Evolutionary conservation across 2,113 vertebrate species (phyloP).

Genomic region (Dasyurus viverrinus): DNA sequence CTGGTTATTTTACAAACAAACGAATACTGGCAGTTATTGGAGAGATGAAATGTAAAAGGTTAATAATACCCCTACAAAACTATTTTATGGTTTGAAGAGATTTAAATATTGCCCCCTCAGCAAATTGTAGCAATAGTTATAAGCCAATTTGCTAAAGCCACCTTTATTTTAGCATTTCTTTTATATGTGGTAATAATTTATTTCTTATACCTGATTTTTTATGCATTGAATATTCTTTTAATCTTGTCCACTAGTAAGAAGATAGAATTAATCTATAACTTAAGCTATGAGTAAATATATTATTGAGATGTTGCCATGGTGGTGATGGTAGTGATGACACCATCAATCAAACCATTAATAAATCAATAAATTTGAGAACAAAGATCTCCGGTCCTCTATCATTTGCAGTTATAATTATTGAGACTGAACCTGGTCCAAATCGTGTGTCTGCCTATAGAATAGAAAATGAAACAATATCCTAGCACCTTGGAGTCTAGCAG

Average conservation of each 20-base stretch:
- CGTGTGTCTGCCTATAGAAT: neutral
- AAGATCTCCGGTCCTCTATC: neutral
- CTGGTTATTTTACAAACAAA: neutral
- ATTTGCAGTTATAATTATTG: neutral
- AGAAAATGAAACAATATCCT: neutral
- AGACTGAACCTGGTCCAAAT: neutral
- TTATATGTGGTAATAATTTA: neutral
- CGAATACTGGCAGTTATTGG: neutral
- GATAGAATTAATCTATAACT: neutral
- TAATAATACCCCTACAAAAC: neutral
- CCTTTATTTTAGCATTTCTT: neutral
- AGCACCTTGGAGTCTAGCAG: neutral
- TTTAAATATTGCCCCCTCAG: neutral
- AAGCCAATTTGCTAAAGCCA: neutral
- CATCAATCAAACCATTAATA: too few relatives aligned
- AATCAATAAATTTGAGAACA: neutral
- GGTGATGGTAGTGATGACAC: neutral
- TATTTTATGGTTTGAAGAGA: neutral
- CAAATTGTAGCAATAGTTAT: neutral
- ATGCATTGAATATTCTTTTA: neutral
- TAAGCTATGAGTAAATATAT: neutral
- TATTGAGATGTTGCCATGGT: neutral
- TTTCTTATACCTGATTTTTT: neutral
- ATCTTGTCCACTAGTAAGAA: neutral
- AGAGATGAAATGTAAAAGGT: neutral